Evolutionary conservation across 2,888 invertebrate species (phyloP).

Genomic region (Phania funesta): DNA sequence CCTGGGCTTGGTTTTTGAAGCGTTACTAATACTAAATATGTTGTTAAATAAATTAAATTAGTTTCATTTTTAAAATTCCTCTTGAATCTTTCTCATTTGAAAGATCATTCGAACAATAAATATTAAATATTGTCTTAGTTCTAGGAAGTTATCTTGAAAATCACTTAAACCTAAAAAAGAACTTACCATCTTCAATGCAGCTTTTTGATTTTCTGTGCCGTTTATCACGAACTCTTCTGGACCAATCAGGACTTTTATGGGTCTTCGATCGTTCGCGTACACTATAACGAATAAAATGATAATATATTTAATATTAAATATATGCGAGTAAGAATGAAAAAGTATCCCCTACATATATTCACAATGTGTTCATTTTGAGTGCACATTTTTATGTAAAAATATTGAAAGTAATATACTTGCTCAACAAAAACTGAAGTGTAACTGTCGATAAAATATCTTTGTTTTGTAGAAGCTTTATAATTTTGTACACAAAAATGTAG

Average conservation of each 20-base stretch:
- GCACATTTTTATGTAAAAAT: conserved; percentile 18
- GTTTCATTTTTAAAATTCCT: too few species aligned
- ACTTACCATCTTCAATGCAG: conserved; percentile 77
- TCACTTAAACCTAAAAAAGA: not conserved
- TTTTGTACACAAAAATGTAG: conserved; percentile 28
- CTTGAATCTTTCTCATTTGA: too few species aligned
- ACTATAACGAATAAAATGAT: conserved; percentile 71
- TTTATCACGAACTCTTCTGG: conserved; percentile 79
- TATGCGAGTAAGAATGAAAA: not conserved
- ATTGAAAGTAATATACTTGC: not conserved
- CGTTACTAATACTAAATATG: too few species aligned
- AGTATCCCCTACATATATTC: conserved; percentile 39
- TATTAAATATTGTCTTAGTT: not conserved
- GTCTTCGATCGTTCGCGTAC: conserved; percentile 78
- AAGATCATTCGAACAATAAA: too few species aligned
- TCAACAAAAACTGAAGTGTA: conserved; percentile 45
- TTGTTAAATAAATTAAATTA: too few species aligned
- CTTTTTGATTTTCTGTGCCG: conserved; percentile 77
- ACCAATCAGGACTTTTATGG: conserved; percentile 80
- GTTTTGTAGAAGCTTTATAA: conserved; percentile 1
- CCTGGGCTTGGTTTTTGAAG: too few species aligned
- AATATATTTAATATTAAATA: not conserved
- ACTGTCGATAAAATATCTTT: conserved; percentile 45
- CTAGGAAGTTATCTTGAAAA: not conserved
- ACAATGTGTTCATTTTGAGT: conserved; percentile 57